phyloP scores from a whole-genome alignment of 2,888 invertebrate species.

The Tolmerus cingulatus region DNA sequence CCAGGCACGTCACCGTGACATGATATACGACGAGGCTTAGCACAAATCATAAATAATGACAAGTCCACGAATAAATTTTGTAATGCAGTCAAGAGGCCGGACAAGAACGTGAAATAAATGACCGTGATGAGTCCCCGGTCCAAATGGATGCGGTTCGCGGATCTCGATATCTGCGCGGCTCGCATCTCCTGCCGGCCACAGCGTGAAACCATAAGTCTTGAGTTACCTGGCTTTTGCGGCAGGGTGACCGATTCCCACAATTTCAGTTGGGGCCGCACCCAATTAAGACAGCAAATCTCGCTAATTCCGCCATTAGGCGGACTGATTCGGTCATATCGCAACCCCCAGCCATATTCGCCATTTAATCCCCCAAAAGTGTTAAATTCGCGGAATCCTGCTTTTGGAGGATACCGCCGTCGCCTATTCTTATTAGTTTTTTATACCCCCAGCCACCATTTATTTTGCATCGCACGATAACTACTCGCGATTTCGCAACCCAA shows the following conservation, averaged over 20 bases:
- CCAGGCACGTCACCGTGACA: not conserved
- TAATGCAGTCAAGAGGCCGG: conserved; percentile 6
- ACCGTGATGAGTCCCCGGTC: not conserved
- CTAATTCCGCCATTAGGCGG: not conserved
- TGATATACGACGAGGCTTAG: conserved; percentile 60
- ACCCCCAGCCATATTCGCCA: not conserved
- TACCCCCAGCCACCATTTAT: not conserved
- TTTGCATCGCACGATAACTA: not conserved
- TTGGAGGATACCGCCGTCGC: not conserved
- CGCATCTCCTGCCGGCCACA: not conserved
- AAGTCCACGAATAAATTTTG: conserved; percentile 61
- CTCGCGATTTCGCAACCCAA: not conserved
- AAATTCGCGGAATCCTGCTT: not conserved
- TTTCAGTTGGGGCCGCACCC: not conserved
- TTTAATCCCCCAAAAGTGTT: not conserved
- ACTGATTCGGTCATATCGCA: not conserved
- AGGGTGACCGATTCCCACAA: not conserved
- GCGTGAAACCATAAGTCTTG: not conserved
- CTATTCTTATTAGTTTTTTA: not conserved
- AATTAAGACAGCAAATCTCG: conserved; percentile 8
- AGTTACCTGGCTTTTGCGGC: not conserved
- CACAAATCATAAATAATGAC: conserved; percentile 62
- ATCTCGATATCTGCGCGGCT: not conserved
- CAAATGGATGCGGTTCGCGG: not conserved
- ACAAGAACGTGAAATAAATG: conserved; percentile 17